Evolutionary conservation across 92 coral and sea anemone species (phyloP).

Genomic region (Hydrozoanthus gracilis): DNA sequence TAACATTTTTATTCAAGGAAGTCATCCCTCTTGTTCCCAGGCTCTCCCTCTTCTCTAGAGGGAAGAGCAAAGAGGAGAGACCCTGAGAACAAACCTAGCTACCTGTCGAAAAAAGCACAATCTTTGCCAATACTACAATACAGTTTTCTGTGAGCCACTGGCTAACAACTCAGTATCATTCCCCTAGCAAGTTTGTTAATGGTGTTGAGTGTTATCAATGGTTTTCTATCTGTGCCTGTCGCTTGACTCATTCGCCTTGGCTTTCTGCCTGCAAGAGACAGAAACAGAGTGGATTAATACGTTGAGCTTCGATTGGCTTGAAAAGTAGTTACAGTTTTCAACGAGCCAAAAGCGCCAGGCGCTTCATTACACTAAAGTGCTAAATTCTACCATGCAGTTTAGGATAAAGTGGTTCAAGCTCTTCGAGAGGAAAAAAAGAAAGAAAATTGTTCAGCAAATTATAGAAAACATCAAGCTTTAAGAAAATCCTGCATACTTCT

Average conservation of each 20-base stretch:
- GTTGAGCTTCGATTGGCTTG: constrained; percentile 8
- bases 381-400: constrained; percentile 22
- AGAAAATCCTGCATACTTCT: too few relatives aligned
- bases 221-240: constrained; percentile 21
- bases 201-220: not conserved
- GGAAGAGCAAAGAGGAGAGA: too few relatives aligned
- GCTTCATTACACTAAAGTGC: not conserved
- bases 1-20: too few relatives aligned
- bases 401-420: not conserved
- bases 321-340: not conserved
- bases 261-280: constrained; percentile 99
- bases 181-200: not conserved
- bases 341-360: not conserved
- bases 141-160: not conserved
- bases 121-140: not conserved
- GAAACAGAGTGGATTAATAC: constrained; percentile 98
- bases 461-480: not conserved
- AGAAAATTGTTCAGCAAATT: not conserved
- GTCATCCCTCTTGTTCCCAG: too few relatives aligned
- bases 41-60: too few relatives aligned
- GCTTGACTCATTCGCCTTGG: constrained; percentile 63
- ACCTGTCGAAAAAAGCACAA: too few relatives aligned
- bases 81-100: too few relatives aligned
- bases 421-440: not conserved
- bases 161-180: not conserved